phyloP scores from a whole-genome alignment of 2,888 invertebrate genomes.

The Galerucella calmariensis region DNA sequence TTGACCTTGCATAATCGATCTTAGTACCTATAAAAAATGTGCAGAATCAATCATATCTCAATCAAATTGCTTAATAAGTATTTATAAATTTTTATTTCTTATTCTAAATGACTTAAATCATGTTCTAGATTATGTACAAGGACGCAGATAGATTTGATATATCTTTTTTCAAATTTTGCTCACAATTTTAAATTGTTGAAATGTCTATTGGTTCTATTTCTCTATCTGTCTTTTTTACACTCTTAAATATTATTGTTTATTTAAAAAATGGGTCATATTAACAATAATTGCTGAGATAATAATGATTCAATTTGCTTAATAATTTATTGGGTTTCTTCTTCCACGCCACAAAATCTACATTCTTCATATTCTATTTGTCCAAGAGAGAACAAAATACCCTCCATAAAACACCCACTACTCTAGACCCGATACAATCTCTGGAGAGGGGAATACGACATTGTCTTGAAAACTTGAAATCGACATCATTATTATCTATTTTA shows the following conservation, averaged over 20 bases:
- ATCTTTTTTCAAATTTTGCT: background rate
- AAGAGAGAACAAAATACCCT: too few species aligned
- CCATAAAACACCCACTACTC: too few species aligned
- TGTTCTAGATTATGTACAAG: background rate
- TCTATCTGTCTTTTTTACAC: background rate
- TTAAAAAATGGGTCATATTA: slow-evolving; percentile 3
- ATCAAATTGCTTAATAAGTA: slow-evolving; percentile 15
- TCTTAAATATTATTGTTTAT: background rate
- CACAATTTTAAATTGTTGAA: background rate
- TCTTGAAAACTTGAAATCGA: too few species aligned
- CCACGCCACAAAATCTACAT: too few species aligned
- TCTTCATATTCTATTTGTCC: too few species aligned
- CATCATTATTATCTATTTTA: too few species aligned
- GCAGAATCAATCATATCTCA: slow-evolving; percentile 15
- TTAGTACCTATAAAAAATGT: slow-evolving; percentile 7
- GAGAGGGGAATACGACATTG: too few species aligned
- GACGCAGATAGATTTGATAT: background rate
- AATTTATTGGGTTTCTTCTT: too few species aligned
- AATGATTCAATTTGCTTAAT: too few species aligned
- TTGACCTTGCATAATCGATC: background rate
- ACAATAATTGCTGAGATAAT: too few species aligned
- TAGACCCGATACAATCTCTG: too few species aligned
- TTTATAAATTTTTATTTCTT: slow-evolving; percentile 11
- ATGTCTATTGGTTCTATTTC: background rate
- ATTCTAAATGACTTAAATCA: background rate